Evolutionary conservation across 53 echinoderm and acorn worm genomes (phyloP), one percentile per base, ranked within the genome.

Genomic region (Holothuria leucospilota): DNA sequence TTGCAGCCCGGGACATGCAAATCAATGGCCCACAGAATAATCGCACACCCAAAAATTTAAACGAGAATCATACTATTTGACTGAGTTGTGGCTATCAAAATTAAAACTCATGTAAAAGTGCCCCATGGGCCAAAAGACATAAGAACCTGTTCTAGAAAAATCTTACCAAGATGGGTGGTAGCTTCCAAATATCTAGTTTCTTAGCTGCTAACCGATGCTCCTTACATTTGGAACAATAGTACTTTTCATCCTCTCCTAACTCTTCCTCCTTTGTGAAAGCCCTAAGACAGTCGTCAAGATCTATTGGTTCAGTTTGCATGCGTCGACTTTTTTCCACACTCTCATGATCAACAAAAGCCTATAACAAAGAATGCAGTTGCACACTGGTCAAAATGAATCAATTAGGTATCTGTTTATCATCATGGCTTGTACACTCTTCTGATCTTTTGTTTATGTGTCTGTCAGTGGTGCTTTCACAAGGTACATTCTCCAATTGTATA

Each of bases 241-340:
- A 97, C 80, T 95, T 84, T 84, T 97, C 97, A 79, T 97, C 97
- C 69, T 97, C 97, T 23, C 97, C 97, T 20, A 97, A 85, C 63
- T 95, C 97, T 63, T 97, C 97, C 74, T 97, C 97, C 83, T 97
- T 97, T 63, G 97, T 97, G 90, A 97, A 97, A 25, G 97, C 97
- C 68, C 94, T 80, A 51, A 97, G 88, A 79, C 97, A 97, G 77
- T 94, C 94, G 82, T 97, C 97, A 26, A 97, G 93, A 68, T 93
- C 87, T 80, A 97, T 97, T 61, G 97, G 97, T 59, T 95, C 97
- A 5, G 97, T 93, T 86, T 97, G 97, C 7, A 97, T 78, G 16
- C 93, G 85, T 6, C 95, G 87, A 72, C 97, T 97, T 84, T 91
- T 90, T 86, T 97, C 97, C 18, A 93, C 93, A 46, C 97, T 97